These are phyloP conservation scores for Trachelus troglodyta DNA, from an alignment of 2,888 invertebrate species.

Conservation along the genomic window DNA sequence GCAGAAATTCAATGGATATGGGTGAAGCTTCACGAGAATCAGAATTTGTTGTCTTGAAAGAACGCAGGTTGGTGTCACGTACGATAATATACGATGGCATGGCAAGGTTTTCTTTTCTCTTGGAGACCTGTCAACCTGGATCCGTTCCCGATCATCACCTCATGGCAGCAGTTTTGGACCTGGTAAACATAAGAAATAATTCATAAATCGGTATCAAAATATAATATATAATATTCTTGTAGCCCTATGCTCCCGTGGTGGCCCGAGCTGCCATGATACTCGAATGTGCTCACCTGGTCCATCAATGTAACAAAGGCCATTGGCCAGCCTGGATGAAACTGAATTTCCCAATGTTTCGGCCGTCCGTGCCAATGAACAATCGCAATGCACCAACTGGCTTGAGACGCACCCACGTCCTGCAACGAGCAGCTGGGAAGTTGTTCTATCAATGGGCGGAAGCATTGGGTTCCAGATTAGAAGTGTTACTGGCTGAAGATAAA, in stretches of 20 bases:
- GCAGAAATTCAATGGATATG: slow-evolving; percentile 85
- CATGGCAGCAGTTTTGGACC: slow-evolving; percentile 91
- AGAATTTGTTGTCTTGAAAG: slow-evolving; percentile 88
- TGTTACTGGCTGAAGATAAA: slow-evolving; percentile 86
- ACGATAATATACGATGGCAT: slow-evolving; percentile 88
- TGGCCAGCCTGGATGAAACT: slow-evolving; percentile 99
- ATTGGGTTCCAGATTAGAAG: slow-evolving; percentile 89
- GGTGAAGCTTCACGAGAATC: slow-evolving; percentile 85
- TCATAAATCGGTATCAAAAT: background rate
- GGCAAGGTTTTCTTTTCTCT: slow-evolving; percentile 87
- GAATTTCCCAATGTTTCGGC: slow-evolving; percentile 80
- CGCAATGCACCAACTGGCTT: slow-evolving; percentile 70
- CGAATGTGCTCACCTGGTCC: slow-evolving; percentile 97
- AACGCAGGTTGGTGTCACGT: slow-evolving; percentile 85
- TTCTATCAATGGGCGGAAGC: slow-evolving; percentile 98
- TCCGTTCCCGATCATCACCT: slow-evolving; percentile 96
- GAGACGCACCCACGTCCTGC: slow-evolving; percentile 77
- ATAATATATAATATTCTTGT: slow-evolving; percentile 40
- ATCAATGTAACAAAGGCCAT: slow-evolving; percentile 96
- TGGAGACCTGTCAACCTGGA: slow-evolving; percentile 97
- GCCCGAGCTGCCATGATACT: slow-evolving; percentile 91
- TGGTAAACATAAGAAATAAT: slow-evolving; percentile 72
- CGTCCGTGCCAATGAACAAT: slow-evolving; percentile 73
- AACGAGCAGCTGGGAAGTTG: slow-evolving; percentile 93
- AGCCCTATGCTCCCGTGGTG: slow-evolving; percentile 95